Percentiles rank a stretch among this genome's conserved stretches.
phyloP scores from a whole-genome alignment of 2,888 invertebrate species.

The Rotaria socialis region DNA sequence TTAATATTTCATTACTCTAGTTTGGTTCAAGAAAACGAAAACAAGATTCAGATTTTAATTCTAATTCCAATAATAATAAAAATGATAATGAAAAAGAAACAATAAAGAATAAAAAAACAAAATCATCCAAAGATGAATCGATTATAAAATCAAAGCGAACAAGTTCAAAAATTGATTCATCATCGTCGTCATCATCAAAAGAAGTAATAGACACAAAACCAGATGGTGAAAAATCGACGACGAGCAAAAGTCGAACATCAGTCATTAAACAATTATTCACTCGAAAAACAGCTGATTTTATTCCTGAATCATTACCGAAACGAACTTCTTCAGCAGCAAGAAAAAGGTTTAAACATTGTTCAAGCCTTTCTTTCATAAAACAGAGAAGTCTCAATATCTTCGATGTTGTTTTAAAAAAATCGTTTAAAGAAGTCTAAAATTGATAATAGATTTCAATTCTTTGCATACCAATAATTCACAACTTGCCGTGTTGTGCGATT shows the following conservation, averaged over 20 bases:
- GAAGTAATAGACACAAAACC: neutral
- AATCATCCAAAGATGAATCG: neutral
- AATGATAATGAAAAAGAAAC: neutral
- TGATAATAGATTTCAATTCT: too few species aligned
- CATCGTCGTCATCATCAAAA: too few species aligned
- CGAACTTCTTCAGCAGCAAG: neutral
- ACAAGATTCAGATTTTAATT: neutral
- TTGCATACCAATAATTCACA: too few species aligned
- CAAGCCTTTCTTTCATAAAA: too few species aligned
- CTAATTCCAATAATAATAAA: neutral
- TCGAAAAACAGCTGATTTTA: neutral
- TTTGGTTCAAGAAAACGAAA: constrained; percentile 9
- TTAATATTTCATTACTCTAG: neutral
- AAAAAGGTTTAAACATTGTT: neutral
- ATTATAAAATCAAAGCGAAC: neutral
- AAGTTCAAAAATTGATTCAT: neutral
- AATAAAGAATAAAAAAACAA: neutral
- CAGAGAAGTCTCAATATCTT: too few species aligned
- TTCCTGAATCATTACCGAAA: neutral
- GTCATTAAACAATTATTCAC: constrained; percentile 35
- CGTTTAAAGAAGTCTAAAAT: too few species aligned
- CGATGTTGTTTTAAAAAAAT: too few species aligned
- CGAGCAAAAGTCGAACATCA: neutral
- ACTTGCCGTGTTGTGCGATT: too few species aligned
- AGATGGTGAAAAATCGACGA: neutral